Evolutionary conservation across 2,888 invertebrate genomes (phyloP).

Genomic region (Uropetala carovei): DNA sequence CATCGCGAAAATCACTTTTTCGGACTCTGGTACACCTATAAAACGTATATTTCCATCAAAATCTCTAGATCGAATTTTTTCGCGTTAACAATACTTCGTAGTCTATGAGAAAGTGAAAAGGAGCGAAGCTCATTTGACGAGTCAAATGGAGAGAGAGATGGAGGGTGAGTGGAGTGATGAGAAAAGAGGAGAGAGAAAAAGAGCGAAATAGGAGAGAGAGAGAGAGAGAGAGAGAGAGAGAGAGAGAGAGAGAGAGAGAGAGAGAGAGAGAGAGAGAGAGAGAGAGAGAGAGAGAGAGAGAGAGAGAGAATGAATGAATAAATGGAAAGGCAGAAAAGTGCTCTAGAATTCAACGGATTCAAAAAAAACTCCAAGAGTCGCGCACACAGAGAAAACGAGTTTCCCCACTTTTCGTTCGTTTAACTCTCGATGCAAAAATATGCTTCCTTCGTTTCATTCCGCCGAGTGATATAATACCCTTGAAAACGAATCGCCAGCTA

Average conservation of each 20-base stretch:
- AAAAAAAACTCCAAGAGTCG: not conserved
- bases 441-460: slow-evolving; percentile 26
- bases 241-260: too few species aligned
- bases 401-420: too few species aligned
- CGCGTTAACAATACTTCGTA: too few species aligned
- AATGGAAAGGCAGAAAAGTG: slow-evolving; percentile 29
- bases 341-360: not conserved
- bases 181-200: not conserved
- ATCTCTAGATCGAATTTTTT: too few species aligned
- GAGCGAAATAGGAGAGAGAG: slow-evolving; percentile 1
- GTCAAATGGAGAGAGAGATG: not conserved
- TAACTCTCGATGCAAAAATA: not conserved
- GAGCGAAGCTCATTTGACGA: too few species aligned
- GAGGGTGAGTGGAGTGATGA: too few species aligned
- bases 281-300: not conserved
- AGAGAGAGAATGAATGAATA: too few species aligned
- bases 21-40: too few species aligned
- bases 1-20: too few species aligned
- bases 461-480: not conserved
- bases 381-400: not conserved
- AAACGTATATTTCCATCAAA: too few species aligned
- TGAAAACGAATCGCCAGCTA: slow-evolving; percentile 27
- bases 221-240: not conserved
- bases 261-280: slow-evolving; percentile 22
- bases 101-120: too few species aligned